These are phyloP conservation scores for Cinclus cinclus DNA, from an alignment of 2,113 vertebrate genomes.

Conservation along the genomic window DNA sequence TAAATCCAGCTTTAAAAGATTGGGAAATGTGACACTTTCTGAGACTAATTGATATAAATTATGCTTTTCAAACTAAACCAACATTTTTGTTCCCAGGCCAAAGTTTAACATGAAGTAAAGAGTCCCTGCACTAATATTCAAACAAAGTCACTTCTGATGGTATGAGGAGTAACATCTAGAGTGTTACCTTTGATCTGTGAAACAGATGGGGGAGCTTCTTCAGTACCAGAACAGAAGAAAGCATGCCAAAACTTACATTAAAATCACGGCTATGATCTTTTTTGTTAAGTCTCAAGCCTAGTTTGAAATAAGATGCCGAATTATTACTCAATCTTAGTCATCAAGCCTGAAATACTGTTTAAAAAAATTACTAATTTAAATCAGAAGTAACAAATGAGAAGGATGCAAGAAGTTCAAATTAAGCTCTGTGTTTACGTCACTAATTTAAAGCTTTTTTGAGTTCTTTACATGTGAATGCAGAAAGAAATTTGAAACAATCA, in stretches of 20 bases:
- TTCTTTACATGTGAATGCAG: neutral
- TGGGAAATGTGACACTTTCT: slow-evolving; percentile 41
- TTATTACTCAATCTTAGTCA: neutral
- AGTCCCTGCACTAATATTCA: neutral
- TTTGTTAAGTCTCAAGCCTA: neutral
- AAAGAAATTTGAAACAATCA: neutral
- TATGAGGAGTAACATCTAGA: neutral
- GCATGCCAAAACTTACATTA: neutral
- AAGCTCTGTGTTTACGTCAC: neutral
- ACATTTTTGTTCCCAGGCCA: slow-evolving; percentile 30
- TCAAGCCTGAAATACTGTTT: neutral
- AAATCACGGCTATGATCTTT: neutral
- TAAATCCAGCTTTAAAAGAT: slow-evolving; percentile 10
- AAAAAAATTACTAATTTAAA: neutral
- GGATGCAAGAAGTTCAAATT: neutral
- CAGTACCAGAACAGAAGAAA: neutral
- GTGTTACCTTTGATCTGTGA: neutral
- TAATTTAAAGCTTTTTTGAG: neutral
- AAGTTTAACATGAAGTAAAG: neutral
- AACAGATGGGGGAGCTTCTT: neutral
- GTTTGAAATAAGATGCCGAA: neutral
- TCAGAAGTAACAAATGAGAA: neutral
- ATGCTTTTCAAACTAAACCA: slow-evolving; percentile 32
- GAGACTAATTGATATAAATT: slow-evolving; percentile 53
- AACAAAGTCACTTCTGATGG: neutral